Base-by-base conservation (phyloP, 1,140 invertebrate genomes). In the Grapholita molesta region DNA sequence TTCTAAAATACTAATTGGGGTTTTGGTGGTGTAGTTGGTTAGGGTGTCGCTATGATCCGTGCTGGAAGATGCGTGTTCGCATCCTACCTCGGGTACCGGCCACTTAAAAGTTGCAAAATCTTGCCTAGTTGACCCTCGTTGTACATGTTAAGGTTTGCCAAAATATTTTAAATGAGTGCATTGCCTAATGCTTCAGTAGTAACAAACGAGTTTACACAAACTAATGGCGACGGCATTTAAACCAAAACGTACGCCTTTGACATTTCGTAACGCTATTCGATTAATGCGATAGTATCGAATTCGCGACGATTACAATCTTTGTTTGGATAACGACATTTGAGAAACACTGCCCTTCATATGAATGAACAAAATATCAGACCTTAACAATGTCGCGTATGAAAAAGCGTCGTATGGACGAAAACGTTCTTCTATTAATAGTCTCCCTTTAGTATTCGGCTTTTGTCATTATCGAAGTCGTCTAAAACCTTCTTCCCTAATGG, bases 221-320 rank as follows among this genome's bases (percentile, higher is more conserved):
- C 25, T 28, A 30, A 61, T 12, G 55, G 24, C 23, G 25, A 25
- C 61, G 67, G 55, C 67, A 69, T 69, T 69, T 69, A 23, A 33
- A 18, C 67, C 67, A 69, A 69, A 69, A 52, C 35, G 33, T 12
- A 57, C 71, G 71, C 32, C 70, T 66, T 48, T 25, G 53, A 55
- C 12, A 28, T 61, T 61, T 28, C 55, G 55, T 28, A 28, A 61
- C 21, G 21, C 12, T 32, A 61, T 61, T 25, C 25, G 24, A 25
- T 61, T n/a, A 30, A 61, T 61, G 53, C 0, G 55, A 61, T 61
- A 61, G 15, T 61, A 61, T 61, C 28, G 7, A 61, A 61, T 61
- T 61, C 25, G 55, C 55, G 25, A 61, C 28, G 55, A 61, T 61
- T 57, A 61, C 12, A 18, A 61, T 61, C 55, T 61, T 61, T 30